These are phyloP conservation scores for Mustelus asterias DNA, from an alignment of 2,113 vertebrate genomes.

Conservation along the genomic window DNA sequence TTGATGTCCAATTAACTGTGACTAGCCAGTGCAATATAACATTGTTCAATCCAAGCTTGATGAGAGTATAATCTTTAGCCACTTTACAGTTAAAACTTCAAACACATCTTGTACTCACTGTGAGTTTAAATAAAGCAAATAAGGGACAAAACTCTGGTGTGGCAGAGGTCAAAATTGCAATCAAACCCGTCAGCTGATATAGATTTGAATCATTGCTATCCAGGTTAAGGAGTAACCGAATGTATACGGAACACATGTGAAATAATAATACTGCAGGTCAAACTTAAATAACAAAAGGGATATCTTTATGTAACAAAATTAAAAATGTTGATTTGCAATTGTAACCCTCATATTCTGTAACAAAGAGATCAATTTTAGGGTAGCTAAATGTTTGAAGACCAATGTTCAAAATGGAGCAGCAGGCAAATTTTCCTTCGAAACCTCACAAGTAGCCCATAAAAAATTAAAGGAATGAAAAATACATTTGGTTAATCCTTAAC, in stretches of 20 bases:
- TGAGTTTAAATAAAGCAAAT: neutral
- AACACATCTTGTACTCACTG: neutral
- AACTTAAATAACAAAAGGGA: neutral
- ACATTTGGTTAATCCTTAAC: neutral
- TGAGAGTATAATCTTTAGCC: neutral
- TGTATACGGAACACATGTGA: neutral
- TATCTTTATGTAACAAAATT: neutral
- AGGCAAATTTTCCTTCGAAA: neutral
- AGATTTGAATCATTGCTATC: neutral
- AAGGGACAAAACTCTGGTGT: too few relatives aligned
- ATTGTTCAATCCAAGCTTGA: neutral
- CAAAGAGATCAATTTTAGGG: neutral
- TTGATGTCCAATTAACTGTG: neutral
- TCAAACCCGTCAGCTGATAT: neutral
- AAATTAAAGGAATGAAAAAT: too few relatives aligned
- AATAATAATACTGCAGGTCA: neutral
- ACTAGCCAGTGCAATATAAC: neutral
- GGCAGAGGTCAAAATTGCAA: neutral
- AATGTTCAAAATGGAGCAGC: neutral
- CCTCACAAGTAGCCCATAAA: neutral
- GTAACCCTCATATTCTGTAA: neutral
- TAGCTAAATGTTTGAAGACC: neutral
- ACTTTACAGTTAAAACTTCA: neutral
- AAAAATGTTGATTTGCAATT: neutral
- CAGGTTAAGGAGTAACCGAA: neutral